phyloP scores from a whole-genome alignment of 30 jellyfish, hydroid and myxozoan genomes.

The Aurelia sp. region DNA sequence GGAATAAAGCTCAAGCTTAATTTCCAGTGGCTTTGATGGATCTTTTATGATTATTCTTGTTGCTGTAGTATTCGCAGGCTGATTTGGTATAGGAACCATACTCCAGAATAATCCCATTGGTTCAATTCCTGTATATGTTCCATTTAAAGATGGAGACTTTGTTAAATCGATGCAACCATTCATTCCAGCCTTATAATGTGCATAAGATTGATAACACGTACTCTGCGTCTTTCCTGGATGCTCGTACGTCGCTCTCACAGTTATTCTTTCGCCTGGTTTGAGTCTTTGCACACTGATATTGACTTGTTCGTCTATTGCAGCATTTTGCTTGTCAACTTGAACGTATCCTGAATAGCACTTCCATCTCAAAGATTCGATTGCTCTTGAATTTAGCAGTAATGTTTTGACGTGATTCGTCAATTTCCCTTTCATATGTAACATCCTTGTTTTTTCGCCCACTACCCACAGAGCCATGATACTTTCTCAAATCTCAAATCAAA shows the following conservation, averaged over 20 bases:
- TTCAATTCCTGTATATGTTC: slow-evolving; percentile 18
- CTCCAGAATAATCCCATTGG: slow-evolving; percentile 46
- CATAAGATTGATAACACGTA: slow-evolving; percentile 15
- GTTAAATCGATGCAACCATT: slow-evolving; percentile 3
- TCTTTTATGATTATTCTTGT: neutral
- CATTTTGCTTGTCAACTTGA: too few relatives aligned
- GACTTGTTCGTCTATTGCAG: neutral
- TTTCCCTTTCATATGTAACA: too few relatives aligned
- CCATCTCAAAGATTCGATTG: too few relatives aligned
- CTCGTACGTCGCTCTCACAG: neutral
- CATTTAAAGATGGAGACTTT: slow-evolving; percentile 4
- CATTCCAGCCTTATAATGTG: slow-evolving; percentile 16
- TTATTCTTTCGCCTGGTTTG: neutral
- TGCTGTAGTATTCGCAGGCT: slow-evolving; percentile 8
- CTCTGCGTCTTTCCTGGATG: neutral
- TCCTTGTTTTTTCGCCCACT: too few relatives aligned
- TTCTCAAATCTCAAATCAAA: too few relatives aligned
- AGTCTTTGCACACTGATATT: neutral
- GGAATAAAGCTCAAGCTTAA: neutral
- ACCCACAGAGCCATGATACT: too few relatives aligned
- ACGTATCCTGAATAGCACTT: too few relatives aligned
- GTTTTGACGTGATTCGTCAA: too few relatives aligned
- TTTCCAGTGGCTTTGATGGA: neutral
- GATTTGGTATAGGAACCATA: slow-evolving; percentile 21
- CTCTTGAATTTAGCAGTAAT: too few relatives aligned